Conservation (phyloP, 1,140 invertebrate species). For the Drosophila santomea region DNA sequence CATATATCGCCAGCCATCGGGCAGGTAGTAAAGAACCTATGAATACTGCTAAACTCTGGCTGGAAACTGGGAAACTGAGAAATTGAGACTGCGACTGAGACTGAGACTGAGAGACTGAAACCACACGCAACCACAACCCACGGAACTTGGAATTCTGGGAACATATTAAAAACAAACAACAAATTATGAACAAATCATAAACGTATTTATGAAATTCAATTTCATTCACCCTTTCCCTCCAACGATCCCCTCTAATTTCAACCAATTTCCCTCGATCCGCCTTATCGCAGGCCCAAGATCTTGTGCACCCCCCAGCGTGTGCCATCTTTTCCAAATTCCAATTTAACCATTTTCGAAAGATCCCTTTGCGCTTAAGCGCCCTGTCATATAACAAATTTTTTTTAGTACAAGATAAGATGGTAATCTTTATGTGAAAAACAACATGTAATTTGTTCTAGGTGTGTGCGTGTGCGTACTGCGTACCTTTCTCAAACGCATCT, state of each 20-base stretch:
- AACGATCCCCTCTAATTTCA: constrained; percentile 11
- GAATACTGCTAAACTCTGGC: background rate
- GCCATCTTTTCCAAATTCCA: constrained; percentile 60
- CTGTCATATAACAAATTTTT: constrained; percentile 76
- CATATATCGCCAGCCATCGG: constrained; percentile 18
- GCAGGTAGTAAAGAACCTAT: constrained; percentile 45
- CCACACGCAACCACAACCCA: constrained; percentile 49
- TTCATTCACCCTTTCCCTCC: constrained; percentile 67
- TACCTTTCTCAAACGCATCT: constrained; percentile 69
- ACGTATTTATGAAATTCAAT: constrained; percentile 76
- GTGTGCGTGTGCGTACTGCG: constrained; percentile 43
- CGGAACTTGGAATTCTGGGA: constrained; percentile 46
- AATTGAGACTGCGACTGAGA: constrained; percentile 23
- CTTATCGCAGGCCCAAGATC: constrained; percentile 65
- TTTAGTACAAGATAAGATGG: constrained; percentile 80
- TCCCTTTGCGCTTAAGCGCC: constrained; percentile 73
- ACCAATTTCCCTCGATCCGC: background rate
- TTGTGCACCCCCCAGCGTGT: constrained; percentile 77
- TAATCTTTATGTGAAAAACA: constrained; percentile 84
- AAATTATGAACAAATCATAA: constrained; percentile 79
- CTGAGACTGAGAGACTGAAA: constrained; percentile 39
- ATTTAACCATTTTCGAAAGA: constrained; percentile 45
- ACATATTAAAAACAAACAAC: constrained; percentile 67
- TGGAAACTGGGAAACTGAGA: background rate
- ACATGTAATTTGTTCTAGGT: constrained; percentile 79